These are phyloP conservation scores for Drosophila orosa DNA, from an alignment of 1,140 invertebrate species.

Conservation along the genomic window DNA sequence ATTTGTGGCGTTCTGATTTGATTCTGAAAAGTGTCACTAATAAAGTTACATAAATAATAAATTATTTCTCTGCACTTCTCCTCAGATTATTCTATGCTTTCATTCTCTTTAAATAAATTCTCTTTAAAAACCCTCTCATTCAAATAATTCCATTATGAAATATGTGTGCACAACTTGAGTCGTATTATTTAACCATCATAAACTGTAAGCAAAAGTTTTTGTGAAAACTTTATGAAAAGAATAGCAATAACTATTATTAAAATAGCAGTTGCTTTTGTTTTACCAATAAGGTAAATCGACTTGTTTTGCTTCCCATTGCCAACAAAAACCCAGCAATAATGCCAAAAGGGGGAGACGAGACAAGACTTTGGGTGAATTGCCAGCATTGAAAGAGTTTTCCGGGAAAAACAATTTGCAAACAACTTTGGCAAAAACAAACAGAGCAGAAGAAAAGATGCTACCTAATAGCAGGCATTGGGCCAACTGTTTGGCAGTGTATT, in stretches of 20 bases:
- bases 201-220: neutral
- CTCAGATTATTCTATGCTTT: neutral
- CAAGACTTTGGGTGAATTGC: slow-evolving; percentile 25
- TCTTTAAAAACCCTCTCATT: neutral
- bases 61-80: neutral
- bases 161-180: neutral
- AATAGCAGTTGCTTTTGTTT: neutral
- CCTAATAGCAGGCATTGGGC: slow-evolving; percentile 45
- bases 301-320: slow-evolving; percentile 22
- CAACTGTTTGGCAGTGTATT: slow-evolving; percentile 7
- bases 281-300: slow-evolving; percentile 17
- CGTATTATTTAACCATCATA: slow-evolving; percentile 12
- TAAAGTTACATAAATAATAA: neutral
- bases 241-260: slow-evolving; percentile 20
- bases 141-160: neutral
- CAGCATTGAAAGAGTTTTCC: slow-evolving; percentile 46
- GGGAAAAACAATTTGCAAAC: slow-evolving; percentile 63
- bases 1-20: neutral
- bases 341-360: slow-evolving; percentile 8
- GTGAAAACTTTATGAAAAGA: slow-evolving; percentile 6
- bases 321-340: slow-evolving; percentile 12
- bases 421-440: slow-evolving; percentile 60
- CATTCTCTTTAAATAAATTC: neutral
- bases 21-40: neutral
- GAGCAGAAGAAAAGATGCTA: slow-evolving; percentile 16